Evolutionary conservation across 2,113 vertebrate species (phyloP).

Genomic region (Ginglymostoma cirratum): DNA sequence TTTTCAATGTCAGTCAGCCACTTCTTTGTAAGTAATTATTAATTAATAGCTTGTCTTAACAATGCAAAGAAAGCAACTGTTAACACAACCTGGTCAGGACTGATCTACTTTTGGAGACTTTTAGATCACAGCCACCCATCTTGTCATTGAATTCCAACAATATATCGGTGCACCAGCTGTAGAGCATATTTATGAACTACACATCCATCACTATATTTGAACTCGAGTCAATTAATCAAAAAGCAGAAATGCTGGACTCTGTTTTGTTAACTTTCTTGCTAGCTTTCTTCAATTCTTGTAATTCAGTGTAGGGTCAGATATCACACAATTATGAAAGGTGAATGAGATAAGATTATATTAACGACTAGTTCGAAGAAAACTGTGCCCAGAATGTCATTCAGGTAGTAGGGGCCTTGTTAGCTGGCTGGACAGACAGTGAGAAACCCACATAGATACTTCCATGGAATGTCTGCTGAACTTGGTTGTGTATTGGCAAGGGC

Average conservation of each 20-base stretch:
- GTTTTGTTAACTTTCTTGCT: background rate
- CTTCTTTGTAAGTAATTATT: background rate
- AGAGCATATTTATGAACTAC: background rate
- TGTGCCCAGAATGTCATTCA: too few relatives aligned
- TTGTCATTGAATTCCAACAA: constrained; percentile 13
- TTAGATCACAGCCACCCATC: background rate
- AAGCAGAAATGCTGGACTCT: background rate
- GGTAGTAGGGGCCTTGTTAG: too few relatives aligned
- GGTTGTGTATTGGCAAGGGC: too few relatives aligned
- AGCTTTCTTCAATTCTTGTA: background rate
- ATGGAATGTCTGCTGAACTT: too few relatives aligned
- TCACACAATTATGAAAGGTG: background rate
- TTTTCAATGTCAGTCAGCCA: background rate
- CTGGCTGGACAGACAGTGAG: too few relatives aligned
- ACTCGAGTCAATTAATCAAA: constrained; percentile 10
- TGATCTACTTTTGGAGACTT: background rate
- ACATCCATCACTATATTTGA: background rate
- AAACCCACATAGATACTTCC: too few relatives aligned
- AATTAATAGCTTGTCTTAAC: background rate
- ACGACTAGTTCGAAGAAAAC: background rate
- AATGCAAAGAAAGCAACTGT: background rate
- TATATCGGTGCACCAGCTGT: background rate
- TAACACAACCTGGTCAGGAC: background rate
- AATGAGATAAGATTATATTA: background rate
- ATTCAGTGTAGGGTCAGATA: background rate